Base-by-base conservation (phyloP, 2,113 vertebrate species). In the Fulmarus glacialis region DNA sequence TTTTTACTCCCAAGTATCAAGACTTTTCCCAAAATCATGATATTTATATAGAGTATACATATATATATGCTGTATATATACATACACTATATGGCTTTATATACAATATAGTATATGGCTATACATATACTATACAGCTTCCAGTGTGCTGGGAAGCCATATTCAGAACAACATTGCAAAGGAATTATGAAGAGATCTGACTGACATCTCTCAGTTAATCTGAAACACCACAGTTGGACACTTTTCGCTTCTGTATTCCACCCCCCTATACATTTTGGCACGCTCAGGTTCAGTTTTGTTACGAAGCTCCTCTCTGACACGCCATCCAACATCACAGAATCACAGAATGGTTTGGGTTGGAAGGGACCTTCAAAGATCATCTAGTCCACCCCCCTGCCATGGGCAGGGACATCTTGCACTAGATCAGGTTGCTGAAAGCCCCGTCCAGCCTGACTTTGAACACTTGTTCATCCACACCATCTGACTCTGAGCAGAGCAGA, bases 181-280 rank as follows among this genome's bases (percentile, higher is more conserved):
- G 36, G 6, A 53, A 45, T 53, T 60, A 70, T 10, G 27, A 32
- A 9, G 15, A 67, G 14, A 26, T 60, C 45, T 26, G 34, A 60
- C 14, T 11, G 32, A 62, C 64, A 36, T 11, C 63, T 78, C 30
- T 48, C 42, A 66, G 55, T 68, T 52, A 78, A 42, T 26, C 38
- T 17, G 38, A 50, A 77, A 50, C 34, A 27, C 45, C 45, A 32
- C 45, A 60, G 16, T 4, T 26, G 45, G 53, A 52, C 27, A 53
- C 18, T 53, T 45, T 45, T 16, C 3, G 1, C 17, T 4, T 47
- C 66, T 47, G 23, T 34, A 32, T 79, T 62, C 29, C 12, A 71
- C 3, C 34, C 8, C 8, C 7, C 43, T 50, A 15, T 3, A 21
- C 11, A 30, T 42, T 30, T 48, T 17, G 59, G 68, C 1, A 1